phyloP scores from a whole-genome alignment of 2,888 invertebrate species.

The Druceiella hillmani region DNA sequence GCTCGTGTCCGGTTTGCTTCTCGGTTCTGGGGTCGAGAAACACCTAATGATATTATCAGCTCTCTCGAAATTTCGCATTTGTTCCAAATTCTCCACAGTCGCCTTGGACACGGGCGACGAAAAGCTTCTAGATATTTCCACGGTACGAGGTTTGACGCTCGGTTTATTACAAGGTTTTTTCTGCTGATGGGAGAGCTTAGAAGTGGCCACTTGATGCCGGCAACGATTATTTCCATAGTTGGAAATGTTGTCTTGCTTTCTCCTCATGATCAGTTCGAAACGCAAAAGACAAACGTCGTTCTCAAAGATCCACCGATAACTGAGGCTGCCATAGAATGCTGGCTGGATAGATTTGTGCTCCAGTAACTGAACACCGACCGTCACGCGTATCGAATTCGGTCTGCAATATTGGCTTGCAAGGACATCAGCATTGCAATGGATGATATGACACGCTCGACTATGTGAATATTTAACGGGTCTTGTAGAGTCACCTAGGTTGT shows the following conservation, averaged over 20 bases:
- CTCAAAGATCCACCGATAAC: too few relatives aligned
- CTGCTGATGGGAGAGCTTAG: slow-evolving; percentile 32
- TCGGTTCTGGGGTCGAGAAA: slow-evolving; percentile 40
- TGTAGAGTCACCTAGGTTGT: too few relatives aligned
- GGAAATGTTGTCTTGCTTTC: slow-evolving; percentile 17
- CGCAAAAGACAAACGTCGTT: too few relatives aligned
- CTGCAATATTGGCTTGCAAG: slow-evolving; percentile 40
- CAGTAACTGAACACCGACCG: slow-evolving; percentile 36
- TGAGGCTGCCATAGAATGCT: slow-evolving; percentile 31
- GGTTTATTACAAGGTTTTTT: slow-evolving; percentile 32
- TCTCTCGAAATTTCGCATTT: too few relatives aligned
- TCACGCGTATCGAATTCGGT: slow-evolving; percentile 37
- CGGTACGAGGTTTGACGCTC: slow-evolving; percentile 26
- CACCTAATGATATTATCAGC: slow-evolving; percentile 40
- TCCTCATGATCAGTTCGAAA: too few relatives aligned
- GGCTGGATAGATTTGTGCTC: too few relatives aligned
- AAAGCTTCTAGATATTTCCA: slow-evolving; percentile 38
- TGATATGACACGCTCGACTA: too few relatives aligned
- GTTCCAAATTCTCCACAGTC: too few relatives aligned
- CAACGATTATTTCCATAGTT: slow-evolving; percentile 10
- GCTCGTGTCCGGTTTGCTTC: slow-evolving; percentile 38
- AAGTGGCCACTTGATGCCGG: slow-evolving; percentile 39
- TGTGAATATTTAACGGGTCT: too few relatives aligned
- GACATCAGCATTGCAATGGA: too few relatives aligned
- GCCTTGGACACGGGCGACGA: slow-evolving; percentile 42